Evolutionary conservation across 2,888 invertebrate species (phyloP).

Genomic region (Pollenia angustigena): DNA sequence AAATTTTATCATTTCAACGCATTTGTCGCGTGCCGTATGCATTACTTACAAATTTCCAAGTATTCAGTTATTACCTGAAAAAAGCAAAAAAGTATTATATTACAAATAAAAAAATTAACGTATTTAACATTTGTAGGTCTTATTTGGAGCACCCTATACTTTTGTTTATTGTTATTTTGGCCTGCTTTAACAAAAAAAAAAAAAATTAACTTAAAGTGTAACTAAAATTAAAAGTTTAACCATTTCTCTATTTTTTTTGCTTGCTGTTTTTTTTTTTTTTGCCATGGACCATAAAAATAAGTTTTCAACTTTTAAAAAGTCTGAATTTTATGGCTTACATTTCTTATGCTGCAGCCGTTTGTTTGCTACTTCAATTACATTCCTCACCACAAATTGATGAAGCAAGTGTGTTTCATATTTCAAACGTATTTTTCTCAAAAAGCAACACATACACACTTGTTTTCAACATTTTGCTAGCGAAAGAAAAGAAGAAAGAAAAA

Average conservation of each 20-base stretch:
- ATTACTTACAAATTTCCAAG: too few species aligned
- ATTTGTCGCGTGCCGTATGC: too few species aligned
- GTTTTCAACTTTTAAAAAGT: constrained; percentile 62
- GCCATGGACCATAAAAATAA: constrained; percentile 57
- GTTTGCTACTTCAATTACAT: constrained; percentile 65
- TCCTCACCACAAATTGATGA: constrained; percentile 74
- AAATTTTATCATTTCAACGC: too few species aligned
- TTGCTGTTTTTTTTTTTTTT: constrained; percentile 13
- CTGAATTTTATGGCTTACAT: constrained; percentile 66
- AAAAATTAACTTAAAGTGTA: constrained; percentile 33
- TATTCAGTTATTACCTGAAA: too few species aligned
- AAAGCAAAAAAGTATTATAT: too few species aligned
- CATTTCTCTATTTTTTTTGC: neutral
- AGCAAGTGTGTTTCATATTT: constrained; percentile 75
- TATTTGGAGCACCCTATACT: too few species aligned
- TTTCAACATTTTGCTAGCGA: neutral
- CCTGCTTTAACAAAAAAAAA: neutral
- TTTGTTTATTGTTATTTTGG: constrained; percentile 2
- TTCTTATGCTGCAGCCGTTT: constrained; percentile 26
- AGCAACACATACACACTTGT: neutral
- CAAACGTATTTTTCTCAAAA: constrained; percentile 55
- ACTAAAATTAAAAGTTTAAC: constrained; percentile 53
- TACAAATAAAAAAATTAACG: too few species aligned
- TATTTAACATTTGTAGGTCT: too few species aligned
- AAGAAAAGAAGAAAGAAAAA: constrained; percentile 8